Conservation (phyloP, 1,140 invertebrate species). For the Manduca sexta region DNA sequence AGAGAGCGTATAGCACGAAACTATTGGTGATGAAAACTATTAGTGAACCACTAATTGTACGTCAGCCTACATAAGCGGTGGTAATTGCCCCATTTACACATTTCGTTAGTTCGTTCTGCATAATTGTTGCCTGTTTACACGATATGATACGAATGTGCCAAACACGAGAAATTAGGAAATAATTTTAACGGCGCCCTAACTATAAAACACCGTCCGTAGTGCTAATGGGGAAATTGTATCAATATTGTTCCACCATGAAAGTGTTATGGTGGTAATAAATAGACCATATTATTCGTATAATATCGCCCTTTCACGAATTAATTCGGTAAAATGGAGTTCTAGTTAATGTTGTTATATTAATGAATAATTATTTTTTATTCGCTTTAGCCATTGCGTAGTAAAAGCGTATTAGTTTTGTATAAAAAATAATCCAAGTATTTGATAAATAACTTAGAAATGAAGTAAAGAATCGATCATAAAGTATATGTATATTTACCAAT, state of each 20-base stretch:
- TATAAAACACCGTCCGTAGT: conserved; percentile 2
- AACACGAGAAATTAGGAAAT: conserved; percentile 44
- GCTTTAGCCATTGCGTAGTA: too few relatives aligned
- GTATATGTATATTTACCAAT: too few relatives aligned
- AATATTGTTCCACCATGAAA: not conserved
- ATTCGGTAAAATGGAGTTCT: too few relatives aligned
- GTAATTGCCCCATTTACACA: conserved; percentile 72
- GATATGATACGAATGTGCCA: conserved; percentile 45
- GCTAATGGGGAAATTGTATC: conserved; percentile 21
- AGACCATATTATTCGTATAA: not conserved
- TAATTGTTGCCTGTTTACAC: conserved; percentile 67
- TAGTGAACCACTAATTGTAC: conserved; percentile 68
- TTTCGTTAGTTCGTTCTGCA: conserved; percentile 63
- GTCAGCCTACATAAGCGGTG: conserved; percentile 61
- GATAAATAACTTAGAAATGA: too few relatives aligned
- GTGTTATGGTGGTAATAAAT: not conserved
- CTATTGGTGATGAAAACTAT: conserved; percentile 69
- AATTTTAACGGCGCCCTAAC: conserved; percentile 2
- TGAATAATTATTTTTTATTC: too few relatives aligned
- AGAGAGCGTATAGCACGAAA: conserved; percentile 36
- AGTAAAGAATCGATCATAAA: too few relatives aligned
- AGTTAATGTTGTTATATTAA: too few relatives aligned
- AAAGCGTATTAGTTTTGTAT: too few relatives aligned
- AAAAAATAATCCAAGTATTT: too few relatives aligned
- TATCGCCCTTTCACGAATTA: too few relatives aligned